Percentiles rank a stretch among this genome's conserved stretches.
Evolutionary conservation across 2,797 vertebrate species (phyloP).

Genomic region (Enteromius anoplus): DNA sequence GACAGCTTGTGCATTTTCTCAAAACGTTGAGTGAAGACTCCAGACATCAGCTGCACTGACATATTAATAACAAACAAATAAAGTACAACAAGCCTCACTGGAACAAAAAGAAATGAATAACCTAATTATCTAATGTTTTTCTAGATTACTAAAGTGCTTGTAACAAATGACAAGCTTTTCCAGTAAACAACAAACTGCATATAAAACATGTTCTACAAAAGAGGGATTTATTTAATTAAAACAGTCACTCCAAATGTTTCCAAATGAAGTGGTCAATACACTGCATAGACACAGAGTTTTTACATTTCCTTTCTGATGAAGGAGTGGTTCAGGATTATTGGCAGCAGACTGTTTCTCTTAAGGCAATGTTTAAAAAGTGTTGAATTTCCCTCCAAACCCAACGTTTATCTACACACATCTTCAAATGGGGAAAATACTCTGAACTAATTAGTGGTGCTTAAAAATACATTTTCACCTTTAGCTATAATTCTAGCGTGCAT

Average conservation of each 20-base stretch:
- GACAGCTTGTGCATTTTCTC: conserved; percentile 34
- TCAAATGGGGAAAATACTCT: conserved; percentile 66
- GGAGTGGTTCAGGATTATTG: conserved; percentile 61
- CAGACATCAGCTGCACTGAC: background rate
- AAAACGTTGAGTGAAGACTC: background rate
- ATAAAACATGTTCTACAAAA: conserved; percentile 36
- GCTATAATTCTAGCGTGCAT: conserved; percentile 63
- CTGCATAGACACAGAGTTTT: conserved; percentile 60
- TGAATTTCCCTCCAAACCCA: conserved; percentile 66
- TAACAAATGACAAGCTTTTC: conserved; percentile 9
- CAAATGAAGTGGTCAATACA: conserved; percentile 66
- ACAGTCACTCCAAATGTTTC: conserved; percentile 52
- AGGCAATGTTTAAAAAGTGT: conserved; percentile 64
- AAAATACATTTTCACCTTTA: conserved; percentile 67
- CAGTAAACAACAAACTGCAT: conserved; percentile 13
- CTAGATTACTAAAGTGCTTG: background rate
- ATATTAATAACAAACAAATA: conserved; percentile 9
- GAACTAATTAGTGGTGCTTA: conserved; percentile 71
- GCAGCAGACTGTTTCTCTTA: conserved; percentile 59
- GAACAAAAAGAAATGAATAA: background rate
- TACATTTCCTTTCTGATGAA: conserved; percentile 36
- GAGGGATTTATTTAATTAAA: conserved; percentile 69
- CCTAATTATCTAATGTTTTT: background rate
- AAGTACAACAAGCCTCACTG: background rate
- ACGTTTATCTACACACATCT: conserved; percentile 67